Evolutionary conservation across 2,113 vertebrate genomes (phyloP).

Genomic region (Rhinopomastus cyanomelas): DNA sequence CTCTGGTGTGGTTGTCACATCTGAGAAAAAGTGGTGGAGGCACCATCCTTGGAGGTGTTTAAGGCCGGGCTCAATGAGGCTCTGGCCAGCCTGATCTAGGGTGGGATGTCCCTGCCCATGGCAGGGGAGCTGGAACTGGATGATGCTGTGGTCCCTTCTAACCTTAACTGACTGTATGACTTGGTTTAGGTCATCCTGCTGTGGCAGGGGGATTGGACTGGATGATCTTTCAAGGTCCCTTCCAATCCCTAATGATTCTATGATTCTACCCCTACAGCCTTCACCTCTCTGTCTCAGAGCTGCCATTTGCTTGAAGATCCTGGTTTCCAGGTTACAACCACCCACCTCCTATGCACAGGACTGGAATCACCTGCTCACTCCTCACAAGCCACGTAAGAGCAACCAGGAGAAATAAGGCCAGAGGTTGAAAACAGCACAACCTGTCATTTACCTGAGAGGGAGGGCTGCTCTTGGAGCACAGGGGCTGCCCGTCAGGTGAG

Average conservation of each 20-base stretch:
- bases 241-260: no score
- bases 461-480: neutral
- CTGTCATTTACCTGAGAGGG: neutral
- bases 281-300: neutral
- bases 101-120: no score
- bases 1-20: neutral
- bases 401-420: neutral
- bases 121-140: no score
- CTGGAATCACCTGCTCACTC: neutral
- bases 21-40: neutral
- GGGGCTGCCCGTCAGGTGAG: neutral
- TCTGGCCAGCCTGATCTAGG: no score
- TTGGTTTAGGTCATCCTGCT: no score
- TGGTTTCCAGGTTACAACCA: neutral
- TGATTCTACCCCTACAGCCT: neutral
- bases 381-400: neutral
- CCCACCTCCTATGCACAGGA: neutral
- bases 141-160: no score
- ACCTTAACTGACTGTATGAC: no score
- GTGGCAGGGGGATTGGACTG: no score
- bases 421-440: neutral
- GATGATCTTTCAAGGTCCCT: no score
- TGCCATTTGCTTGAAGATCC: neutral
- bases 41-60: no score
- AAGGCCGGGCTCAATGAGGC: no score